Evolutionary conservation across 2,888 invertebrate genomes (phyloP).

Genomic region (Brachypalpus laphriformis): DNA sequence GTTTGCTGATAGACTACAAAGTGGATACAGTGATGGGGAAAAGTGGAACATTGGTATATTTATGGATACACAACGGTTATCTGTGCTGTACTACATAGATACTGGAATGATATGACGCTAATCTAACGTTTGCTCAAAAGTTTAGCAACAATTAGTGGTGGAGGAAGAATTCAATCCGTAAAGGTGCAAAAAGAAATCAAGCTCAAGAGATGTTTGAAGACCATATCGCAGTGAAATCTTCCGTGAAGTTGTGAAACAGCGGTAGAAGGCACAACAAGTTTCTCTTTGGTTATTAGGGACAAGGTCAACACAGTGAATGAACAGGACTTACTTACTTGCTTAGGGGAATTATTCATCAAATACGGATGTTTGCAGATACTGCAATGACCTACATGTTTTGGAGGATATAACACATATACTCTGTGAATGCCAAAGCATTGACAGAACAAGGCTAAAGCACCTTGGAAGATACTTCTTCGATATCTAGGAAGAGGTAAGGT

Average conservation of each 20-base stretch:
- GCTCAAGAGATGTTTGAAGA: not conserved
- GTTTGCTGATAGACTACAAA: not conserved
- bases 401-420: too few species aligned
- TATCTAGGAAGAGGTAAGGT: too few species aligned
- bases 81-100: constrained; percentile 13
- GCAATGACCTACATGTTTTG: too few species aligned
- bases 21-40: not conserved
- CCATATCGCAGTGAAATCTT: not conserved
- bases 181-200: not conserved
- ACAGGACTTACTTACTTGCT: too few species aligned
- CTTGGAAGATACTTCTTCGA: too few species aligned
- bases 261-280: too few species aligned
- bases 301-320: too few species aligned
- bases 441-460: too few species aligned
- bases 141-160: constrained; percentile 14
- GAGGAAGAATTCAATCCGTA: not conserved
- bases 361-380: too few species aligned
- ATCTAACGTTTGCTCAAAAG: not conserved
- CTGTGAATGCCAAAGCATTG: too few species aligned
- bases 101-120: not conserved
- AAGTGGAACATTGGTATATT: not conserved
- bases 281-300: too few species aligned
- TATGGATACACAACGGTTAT: not conserved
- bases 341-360: too few species aligned
- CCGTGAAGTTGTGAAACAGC: not conserved